phyloP scores from a whole-genome alignment of 2,113 vertebrate genomes.

The Nesogale talazaci region DNA sequence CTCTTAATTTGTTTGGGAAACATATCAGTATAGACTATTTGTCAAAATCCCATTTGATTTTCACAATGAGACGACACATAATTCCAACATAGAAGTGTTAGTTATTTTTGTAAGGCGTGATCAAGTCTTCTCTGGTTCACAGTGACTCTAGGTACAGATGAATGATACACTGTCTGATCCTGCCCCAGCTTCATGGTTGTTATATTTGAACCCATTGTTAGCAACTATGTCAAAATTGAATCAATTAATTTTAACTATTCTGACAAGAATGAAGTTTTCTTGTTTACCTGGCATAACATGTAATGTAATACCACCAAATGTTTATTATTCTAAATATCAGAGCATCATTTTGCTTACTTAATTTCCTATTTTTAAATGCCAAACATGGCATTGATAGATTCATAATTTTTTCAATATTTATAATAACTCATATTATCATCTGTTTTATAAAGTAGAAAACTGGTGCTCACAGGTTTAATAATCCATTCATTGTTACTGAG shows the following conservation, averaged over 20 bases:
- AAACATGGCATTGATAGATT: not conserved
- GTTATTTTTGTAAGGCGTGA: too few relatives aligned
- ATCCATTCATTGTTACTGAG: not conserved
- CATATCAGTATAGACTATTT: not conserved
- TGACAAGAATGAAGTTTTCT: not conserved
- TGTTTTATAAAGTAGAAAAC: constrained; percentile 20
- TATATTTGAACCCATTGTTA: too few relatives aligned
- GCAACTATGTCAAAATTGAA: not conserved
- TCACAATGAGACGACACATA: not conserved
- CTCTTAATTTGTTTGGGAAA: not conserved
- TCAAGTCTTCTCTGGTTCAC: too few relatives aligned
- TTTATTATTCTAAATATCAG: not conserved
- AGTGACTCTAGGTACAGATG: too few relatives aligned
- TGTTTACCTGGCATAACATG: not conserved
- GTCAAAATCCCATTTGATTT: not conserved
- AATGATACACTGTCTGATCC: too few relatives aligned
- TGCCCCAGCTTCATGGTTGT: too few relatives aligned
- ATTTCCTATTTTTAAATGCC: not conserved
- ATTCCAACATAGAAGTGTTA: not conserved
- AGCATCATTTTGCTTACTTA: not conserved
- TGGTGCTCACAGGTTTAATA: not conserved
- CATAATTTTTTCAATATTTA: not conserved
- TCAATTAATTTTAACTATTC: not conserved
- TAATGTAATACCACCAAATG: not conserved
- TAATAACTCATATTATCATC: not conserved